Evolutionary conservation across 2,113 vertebrate species (phyloP), one percentile per base, ranked within the genome.

Genomic region (Entomyzon cyanotis): DNA sequence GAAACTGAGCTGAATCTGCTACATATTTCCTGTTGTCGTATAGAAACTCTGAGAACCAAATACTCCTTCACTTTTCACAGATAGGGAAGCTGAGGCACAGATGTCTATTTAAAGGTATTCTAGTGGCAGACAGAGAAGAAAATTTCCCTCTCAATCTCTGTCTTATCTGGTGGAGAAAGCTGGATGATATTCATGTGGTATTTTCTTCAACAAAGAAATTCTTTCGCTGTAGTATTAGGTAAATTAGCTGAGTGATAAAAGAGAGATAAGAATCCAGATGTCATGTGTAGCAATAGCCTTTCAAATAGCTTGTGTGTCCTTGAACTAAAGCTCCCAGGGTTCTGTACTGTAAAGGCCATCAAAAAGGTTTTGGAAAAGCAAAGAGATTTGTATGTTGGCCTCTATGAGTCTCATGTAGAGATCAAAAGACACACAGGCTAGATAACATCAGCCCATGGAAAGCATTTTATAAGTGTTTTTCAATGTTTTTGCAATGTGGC

Each of bases 211-310:
- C 44, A 93, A 85, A 79, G 65, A 80, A 59, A 93, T 91, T 85
- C 18, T 93, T 94, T 88, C 21, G 47, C 20, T 84, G 18, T 68
- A 91, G 28, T 27, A 64, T 86, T 87, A 95, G 78, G 85, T 91
- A 91, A 97, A 95, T 94, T 87, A 90, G 67, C 59, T 85, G 53
- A 65, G 25, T 83, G 75, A 90, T 89, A 71, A 85, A 94, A 93
- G 56, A 46, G 28, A 68, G 82, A 82, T 87, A 93, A 91, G 77
- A 91, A 71, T 76, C 87, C 90, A 93, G 87, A 91, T 93, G 94
- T 91, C 58, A 47, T 37, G 8, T 67, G 20, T 47, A 83, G 70
- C 62, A 80, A 58, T 78, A 86, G 56, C 21, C 33, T 80, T 92
- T 89, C 44, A 74, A 86, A 84, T 50, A 77, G n/a, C 42, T 82